A percentile compares a stretch with the other conserved stretches of the same genome.
phyloP scores from a whole-genome alignment of 2,113 vertebrate species.

The Tricholaema leucomelas region DNA sequence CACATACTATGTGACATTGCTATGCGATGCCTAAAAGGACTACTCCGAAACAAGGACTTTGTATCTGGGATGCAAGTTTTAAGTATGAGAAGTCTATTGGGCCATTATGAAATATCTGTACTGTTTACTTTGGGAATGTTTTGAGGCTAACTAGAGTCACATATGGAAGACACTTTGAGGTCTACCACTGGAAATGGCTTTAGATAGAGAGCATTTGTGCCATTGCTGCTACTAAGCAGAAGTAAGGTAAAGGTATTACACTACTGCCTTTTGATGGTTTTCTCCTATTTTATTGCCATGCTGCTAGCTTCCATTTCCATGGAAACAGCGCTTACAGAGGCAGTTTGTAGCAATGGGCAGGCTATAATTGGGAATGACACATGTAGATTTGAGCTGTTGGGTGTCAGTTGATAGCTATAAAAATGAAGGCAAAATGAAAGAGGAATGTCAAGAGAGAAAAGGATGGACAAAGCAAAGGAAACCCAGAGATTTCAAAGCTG shows the following conservation, averaged over 20 bases:
- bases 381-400: background rate
- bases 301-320: slow-evolving; percentile 51
- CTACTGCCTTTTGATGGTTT: background rate
- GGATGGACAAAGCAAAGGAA: background rate
- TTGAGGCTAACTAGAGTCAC: background rate
- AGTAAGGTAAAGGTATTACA: background rate
- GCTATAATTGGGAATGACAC: background rate
- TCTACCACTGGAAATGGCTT: background rate
- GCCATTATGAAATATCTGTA: background rate
- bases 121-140: background rate
- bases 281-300: background rate
- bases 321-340: slow-evolving; percentile 34
- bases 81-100: background rate
- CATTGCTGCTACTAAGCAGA: background rate
- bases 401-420: background rate
- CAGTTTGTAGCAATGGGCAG: background rate
- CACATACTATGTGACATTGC: background rate
- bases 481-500: background rate
- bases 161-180: background rate
- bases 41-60: background rate
- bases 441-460: background rate
- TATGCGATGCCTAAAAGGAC: background rate
- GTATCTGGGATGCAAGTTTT: background rate
- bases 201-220: background rate
- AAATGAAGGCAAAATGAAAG: background rate